Conservation (phyloP, 2,888 invertebrate species). For the Phaonia tiefii region DNA sequence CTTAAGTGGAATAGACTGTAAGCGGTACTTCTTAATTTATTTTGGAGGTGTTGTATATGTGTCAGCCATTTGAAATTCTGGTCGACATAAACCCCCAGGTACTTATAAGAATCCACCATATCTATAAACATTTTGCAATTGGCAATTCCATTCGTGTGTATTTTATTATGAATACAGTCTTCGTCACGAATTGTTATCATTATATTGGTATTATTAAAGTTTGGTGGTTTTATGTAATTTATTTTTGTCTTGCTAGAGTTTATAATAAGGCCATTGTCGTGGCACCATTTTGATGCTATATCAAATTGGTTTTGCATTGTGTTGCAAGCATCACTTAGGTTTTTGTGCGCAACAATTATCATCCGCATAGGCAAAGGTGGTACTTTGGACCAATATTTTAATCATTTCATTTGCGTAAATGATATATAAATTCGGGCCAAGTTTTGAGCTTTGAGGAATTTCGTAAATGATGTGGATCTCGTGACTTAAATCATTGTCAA, state of each 20-base stretch:
- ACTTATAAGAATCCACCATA: too few species aligned
- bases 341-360: constrained; percentile 27
- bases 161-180: neutral
- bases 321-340: neutral
- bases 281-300: neutral
- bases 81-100: too few species aligned
- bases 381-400: neutral
- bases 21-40: too few species aligned
- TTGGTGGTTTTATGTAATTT: neutral
- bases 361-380: constrained; percentile 16
- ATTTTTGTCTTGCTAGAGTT: constrained; percentile 23
- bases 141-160: too few species aligned
- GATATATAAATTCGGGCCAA: neutral
- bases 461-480: too few species aligned
- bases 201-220: neutral
- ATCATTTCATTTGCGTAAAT: constrained; percentile 38
- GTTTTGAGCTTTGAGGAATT: constrained; percentile 20
- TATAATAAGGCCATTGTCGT: neutral
- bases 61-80: too few species aligned
- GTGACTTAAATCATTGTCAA: neutral
- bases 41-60: too few species aligned
- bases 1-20: neutral
- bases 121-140: neutral
- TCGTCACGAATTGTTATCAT: neutral
- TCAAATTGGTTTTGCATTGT: constrained; percentile 13